phyloP scores from a whole-genome alignment of 1,140 invertebrate species.

The Zophobas atratus region DNA sequence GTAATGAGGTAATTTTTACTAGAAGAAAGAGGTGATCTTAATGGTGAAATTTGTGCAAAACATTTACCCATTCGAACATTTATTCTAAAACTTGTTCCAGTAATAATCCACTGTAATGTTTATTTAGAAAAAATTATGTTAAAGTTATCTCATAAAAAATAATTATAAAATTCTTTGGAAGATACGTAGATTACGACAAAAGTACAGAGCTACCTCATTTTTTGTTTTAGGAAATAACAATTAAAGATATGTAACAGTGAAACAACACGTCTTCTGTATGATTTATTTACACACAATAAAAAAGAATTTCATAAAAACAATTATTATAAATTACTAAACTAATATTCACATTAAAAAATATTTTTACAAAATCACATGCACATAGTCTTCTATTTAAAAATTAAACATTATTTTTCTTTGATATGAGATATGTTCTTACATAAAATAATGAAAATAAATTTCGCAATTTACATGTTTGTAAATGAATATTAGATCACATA shows the following conservation, averaged over 20 bases:
- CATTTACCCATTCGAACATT: no score
- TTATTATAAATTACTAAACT: conserved; percentile 59
- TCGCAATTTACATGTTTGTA: conserved; percentile 25
- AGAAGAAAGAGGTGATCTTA: no score
- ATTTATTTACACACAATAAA: conserved; percentile 63
- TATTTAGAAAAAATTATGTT: no score
- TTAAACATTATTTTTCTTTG: conserved; percentile 30
- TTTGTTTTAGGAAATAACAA: not conserved
- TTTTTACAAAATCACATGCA: conserved; percentile 61
- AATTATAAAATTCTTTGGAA: no score
- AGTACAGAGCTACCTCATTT: no score
- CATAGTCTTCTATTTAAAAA: conserved; percentile 46
- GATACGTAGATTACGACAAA: no score
- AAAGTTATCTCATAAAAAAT: no score
- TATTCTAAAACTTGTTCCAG: no score
- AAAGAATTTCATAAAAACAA: conserved; percentile 58
- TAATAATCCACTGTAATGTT: no score
- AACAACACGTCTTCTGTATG: conserved; percentile 11
- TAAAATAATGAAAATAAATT: conserved; percentile 47
- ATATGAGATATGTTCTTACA: conserved; percentile 50
- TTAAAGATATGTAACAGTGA: not conserved
- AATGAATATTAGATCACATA: conserved; percentile 49
- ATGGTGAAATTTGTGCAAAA: no score
- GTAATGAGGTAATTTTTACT: no score
- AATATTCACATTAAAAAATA: conserved; percentile 62